phyloP scores from a whole-genome alignment of 2,888 invertebrate genomes.

The Schizotus pectinicornis region DNA sequence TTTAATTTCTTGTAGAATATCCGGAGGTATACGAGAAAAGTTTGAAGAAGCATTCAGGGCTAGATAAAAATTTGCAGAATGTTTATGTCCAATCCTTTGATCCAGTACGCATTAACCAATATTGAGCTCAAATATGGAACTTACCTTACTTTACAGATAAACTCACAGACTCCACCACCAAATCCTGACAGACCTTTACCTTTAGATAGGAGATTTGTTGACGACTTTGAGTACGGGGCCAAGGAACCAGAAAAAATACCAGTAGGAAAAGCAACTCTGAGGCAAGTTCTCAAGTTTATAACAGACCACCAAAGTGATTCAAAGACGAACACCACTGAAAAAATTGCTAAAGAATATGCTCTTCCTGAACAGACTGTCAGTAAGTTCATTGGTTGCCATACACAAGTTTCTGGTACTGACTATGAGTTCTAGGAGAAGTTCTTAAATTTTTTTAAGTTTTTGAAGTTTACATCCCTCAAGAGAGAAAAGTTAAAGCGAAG shows the following conservation, averaged over 20 bases:
- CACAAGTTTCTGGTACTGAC: not conserved
- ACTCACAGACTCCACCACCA: constrained; percentile 52
- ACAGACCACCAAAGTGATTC: constrained; percentile 69
- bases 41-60: constrained; percentile 66
- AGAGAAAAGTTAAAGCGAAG: constrained; percentile 44
- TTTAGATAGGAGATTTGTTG: constrained; percentile 59
- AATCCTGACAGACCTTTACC: constrained; percentile 66
- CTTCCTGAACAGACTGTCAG: constrained; percentile 68
- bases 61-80: constrained; percentile 70
- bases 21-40: constrained; percentile 68
- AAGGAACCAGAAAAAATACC: constrained; percentile 68
- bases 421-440: constrained; percentile 40
- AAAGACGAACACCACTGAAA: constrained; percentile 61
- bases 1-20: constrained; percentile 59
- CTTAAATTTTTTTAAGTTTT: constrained; percentile 70
- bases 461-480: constrained; percentile 68
- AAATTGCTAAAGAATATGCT: constrained; percentile 73
- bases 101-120: constrained; percentile 33
- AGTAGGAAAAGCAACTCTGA: constrained; percentile 70
- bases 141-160: constrained; percentile 15
- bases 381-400: constrained; percentile 45
- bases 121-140: constrained; percentile 12
- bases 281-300: constrained; percentile 70
- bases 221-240: constrained; percentile 71
- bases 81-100: constrained; percentile 74